A percentile compares a stretch with the other conserved stretches of the same genome.
These are phyloP conservation scores for Apotomis betuletana DNA, from an alignment of 2,888 invertebrate species.

Conservation along the genomic window DNA sequence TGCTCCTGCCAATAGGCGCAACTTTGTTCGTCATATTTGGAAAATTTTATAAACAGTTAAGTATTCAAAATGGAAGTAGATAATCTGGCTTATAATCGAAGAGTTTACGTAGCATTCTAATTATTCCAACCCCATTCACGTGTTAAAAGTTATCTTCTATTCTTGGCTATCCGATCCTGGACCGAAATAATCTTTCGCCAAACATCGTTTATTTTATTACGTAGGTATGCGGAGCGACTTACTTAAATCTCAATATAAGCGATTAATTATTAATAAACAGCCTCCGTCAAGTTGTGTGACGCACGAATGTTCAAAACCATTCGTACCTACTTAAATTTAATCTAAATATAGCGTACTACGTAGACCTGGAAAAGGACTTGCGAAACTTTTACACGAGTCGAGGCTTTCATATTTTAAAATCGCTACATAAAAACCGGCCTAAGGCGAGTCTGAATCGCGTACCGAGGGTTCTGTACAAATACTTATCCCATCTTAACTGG, in stretches of 20 bases:
- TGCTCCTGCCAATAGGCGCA: no score
- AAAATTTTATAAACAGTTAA: no score
- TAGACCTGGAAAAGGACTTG: not conserved
- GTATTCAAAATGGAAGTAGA: no score
- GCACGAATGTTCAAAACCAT: conserved; percentile 15
- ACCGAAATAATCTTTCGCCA: not conserved
- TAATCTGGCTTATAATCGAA: no score
- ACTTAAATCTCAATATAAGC: not conserved
- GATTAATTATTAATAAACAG: conserved; percentile 15
- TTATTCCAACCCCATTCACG: no score
- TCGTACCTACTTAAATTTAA: not conserved
- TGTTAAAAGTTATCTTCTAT: not conserved
- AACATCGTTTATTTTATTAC: conserved; percentile 15
- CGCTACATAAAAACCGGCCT: not conserved
- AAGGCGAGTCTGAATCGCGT: no score
- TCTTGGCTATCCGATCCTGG: not conserved
- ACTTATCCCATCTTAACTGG: no score
- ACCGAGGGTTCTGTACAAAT: no score
- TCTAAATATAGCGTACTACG: conserved; percentile 6
- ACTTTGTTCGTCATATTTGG: no score
- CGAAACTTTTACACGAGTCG: not conserved
- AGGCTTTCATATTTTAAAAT: not conserved
- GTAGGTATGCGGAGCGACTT: not conserved
- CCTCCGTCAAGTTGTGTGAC: conserved; percentile 18
- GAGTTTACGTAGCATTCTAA: no score